Evolutionary conservation across 2,113 vertebrate species (phyloP).

Genomic region (cattle (Bos taurus)): DNA sequence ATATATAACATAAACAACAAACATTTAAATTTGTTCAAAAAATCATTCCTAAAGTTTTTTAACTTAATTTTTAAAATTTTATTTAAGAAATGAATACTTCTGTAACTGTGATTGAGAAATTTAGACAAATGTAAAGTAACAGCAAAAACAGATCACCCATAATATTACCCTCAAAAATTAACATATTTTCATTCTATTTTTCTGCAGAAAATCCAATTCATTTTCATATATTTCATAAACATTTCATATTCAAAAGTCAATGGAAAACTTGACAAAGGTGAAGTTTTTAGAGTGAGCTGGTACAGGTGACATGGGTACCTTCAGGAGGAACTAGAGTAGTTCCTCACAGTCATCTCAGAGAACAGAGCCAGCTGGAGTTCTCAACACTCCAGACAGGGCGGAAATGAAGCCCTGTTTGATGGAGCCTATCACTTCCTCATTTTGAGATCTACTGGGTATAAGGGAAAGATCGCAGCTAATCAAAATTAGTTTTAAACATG

Average conservation of each 20-base stretch:
- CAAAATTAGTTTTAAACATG: background rate
- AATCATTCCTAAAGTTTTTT: background rate
- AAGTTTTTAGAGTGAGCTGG: background rate
- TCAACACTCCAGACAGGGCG: rapidly evolving
- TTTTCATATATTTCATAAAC: background rate
- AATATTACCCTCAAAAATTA: background rate
- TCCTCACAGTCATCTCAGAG: background rate
- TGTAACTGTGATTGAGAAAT: background rate
- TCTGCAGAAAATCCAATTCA: background rate
- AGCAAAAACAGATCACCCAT: background rate
- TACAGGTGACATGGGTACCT: rapidly evolving
- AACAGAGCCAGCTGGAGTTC: background rate
- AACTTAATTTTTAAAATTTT: background rate
- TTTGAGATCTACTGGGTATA: background rate
- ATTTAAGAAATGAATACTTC: background rate
- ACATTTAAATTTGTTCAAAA: background rate
- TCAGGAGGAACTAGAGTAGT: background rate
- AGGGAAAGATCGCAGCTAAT: background rate
- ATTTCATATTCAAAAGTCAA: background rate
- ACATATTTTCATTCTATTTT: background rate
- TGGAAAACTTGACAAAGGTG: background rate
- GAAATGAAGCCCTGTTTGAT: background rate
- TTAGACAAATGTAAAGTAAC: background rate
- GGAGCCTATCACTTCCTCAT: background rate
- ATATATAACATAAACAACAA: background rate